Base-by-base conservation (phyloP, 2,797 vertebrate species). In the Microchirus variegatus region DNA sequence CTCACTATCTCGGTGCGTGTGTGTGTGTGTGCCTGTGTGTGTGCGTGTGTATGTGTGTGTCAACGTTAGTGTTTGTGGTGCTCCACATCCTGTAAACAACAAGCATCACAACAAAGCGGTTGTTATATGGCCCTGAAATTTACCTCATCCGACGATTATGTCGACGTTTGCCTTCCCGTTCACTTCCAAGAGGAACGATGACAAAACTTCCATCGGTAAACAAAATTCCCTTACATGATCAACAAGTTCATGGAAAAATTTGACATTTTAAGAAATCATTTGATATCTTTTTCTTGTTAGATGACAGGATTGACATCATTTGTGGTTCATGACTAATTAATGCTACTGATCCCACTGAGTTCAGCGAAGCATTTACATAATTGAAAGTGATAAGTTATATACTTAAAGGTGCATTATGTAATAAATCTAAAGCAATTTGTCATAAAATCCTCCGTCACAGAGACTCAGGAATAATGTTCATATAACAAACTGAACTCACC, bases 31-130 rank as follows among this genome's bases (percentile, higher is more conserved):
- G n/a, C n/a, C n/a, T n/a, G n/a, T n/a, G n/a, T n/a, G 22, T 61
- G 43, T 38, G 49, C 40, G 77, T 77, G 59, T 70, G 70, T 70
- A 47, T 15, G 15, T 4, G 43, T 71, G 76, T 68, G 74, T 79
- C 73, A 76, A 63, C 43, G 48, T 75, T 66, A 45, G 77, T 77
- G 61, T 75, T 74, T 70, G 70, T 46, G 83, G 78, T 59, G 46
- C 26, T 47, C 71, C 61, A 73, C 80, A 81, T 87, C 83, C 85
- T 84, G 80, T 81, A 78, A 86, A 82, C 80, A 83, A 78, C 68
- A 75, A 73, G 68, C 37, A 9, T 88, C 81, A 67, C 59, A 80
- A 80, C 73, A 68, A 72, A 66, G 63, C 53, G 54, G 68, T 54
- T 54, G 58, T 67, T 76, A 58, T 16, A 66, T 3, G 2, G 56